Percentiles rank a stretch among this genome's conserved stretches.
Conservation (phyloP, 2,888 invertebrate genomes). For the Loripinus fragilis region DNA sequence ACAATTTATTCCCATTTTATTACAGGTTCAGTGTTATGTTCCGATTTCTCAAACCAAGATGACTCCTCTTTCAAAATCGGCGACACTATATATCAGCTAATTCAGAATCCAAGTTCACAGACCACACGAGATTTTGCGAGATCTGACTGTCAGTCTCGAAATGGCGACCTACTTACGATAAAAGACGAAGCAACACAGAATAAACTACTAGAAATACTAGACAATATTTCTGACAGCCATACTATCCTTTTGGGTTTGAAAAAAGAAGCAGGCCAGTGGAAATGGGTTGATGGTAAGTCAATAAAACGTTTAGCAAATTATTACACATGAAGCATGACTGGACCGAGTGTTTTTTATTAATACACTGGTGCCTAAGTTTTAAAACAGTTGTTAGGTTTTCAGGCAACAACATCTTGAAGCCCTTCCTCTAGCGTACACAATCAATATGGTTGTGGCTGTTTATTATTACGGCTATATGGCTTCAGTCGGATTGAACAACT, state of each 20-base stretch:
- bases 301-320: background rate
- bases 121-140: conserved; percentile 2
- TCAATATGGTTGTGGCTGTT: background rate
- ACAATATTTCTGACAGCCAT: conserved; percentile 26
- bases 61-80: conserved; percentile 5
- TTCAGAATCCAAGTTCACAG: background rate
- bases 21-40: conserved; percentile 18
- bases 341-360: background rate
- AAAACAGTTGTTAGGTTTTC: background rate
- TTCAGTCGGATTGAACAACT: too few relatives aligned
- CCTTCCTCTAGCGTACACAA: background rate
- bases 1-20: too few relatives aligned
- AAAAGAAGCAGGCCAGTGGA: conserved; percentile 15
- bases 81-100: conserved; percentile 3
- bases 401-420: background rate
- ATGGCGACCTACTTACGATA: conserved; percentile 25
- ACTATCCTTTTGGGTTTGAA: conserved; percentile 27
- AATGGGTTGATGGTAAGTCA: conserved; percentile 19
- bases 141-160: background rate
- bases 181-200: conserved; percentile 20
- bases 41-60: background rate
- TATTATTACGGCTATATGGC: background rate
- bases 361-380: background rate
- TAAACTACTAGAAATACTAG: background rate
- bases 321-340: background rate